These are phyloP conservation scores for Drosophila kurseongensis DNA, from an alignment of 1,140 invertebrate genomes.

Conservation along the genomic window DNA sequence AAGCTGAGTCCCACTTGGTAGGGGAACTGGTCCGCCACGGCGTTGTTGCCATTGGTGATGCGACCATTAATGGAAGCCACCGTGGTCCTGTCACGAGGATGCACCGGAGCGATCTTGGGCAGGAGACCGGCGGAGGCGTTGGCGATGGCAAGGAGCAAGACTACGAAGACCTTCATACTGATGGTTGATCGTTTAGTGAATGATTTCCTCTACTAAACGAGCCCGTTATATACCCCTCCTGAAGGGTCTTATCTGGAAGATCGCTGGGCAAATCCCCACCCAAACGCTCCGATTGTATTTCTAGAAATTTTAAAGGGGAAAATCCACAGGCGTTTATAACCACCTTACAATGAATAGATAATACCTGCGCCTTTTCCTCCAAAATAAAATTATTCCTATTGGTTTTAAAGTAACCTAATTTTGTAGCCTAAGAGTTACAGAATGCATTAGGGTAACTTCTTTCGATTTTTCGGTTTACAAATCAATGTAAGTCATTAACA, in stretches of 20 bases:
- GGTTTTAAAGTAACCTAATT: too few relatives aligned
- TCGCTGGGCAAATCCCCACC: conserved; percentile 2
- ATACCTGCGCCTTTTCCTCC: not conserved
- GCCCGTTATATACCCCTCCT: conserved; percentile 1
- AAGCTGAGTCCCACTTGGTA: too few relatives aligned
- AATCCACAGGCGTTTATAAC: not conserved
- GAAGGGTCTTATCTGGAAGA: conserved; percentile 4
- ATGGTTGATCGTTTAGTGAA: conserved; percentile 49
- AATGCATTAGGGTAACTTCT: too few relatives aligned
- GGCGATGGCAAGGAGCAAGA: conserved; percentile 70
- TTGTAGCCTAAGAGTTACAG: too few relatives aligned
- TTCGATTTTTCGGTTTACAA: too few relatives aligned
- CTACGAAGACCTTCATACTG: conserved; percentile 74
- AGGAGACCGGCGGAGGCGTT: conserved; percentile 62
- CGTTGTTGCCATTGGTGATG: conserved; percentile 69
- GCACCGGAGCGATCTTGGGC: conserved; percentile 24
- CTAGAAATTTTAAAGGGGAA: not conserved
- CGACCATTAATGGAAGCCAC: conserved; percentile 55
- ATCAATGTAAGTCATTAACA: too few relatives aligned
- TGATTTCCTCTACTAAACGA: conserved; percentile 12
- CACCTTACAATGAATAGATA: not conserved
- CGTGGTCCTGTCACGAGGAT: conserved; percentile 51
- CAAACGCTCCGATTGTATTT: not conserved
- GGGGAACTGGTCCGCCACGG: not conserved
- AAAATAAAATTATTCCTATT: too few relatives aligned